Evolutionary conservation across 2,797 vertebrate genomes (phyloP).

Genomic region (Pseudomugil gertrudae): DNA sequence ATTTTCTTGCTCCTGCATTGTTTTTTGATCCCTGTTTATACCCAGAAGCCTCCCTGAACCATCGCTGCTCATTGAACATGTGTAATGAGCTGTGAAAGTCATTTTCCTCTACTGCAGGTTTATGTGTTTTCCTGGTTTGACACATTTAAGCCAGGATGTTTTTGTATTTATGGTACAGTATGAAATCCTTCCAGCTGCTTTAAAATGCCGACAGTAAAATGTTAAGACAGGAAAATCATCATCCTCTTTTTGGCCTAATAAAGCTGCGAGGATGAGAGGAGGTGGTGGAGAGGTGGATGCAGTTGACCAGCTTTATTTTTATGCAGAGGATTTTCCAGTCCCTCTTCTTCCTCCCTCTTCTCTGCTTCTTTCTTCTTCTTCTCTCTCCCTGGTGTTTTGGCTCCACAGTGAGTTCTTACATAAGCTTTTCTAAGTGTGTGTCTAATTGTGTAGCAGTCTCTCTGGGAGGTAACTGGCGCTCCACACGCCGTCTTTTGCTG

Average conservation of each 20-base stretch:
- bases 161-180: not conserved
- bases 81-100: not conserved
- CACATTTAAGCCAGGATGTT: not conserved
- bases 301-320: slow-evolving; percentile 56
- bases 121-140: not conserved
- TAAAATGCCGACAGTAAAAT: not conserved
- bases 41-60: no score
- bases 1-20: not conserved
- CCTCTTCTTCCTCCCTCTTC: slow-evolving; percentile 33
- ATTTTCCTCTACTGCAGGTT: not conserved
- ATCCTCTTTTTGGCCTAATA: not conserved
- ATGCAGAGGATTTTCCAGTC: slow-evolving; percentile 45
- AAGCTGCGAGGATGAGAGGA: slow-evolving; percentile 22
- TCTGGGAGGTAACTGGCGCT: slow-evolving; percentile 41
- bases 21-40: not conserved
- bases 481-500: slow-evolving; percentile 17
- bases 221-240: not conserved
- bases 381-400: slow-evolving; percentile 48
- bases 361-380: slow-evolving; percentile 19
- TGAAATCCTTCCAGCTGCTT: not conserved
- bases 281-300: slow-evolving; percentile 46
- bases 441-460: slow-evolving; percentile 65
- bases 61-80: not conserved
- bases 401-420: slow-evolving; percentile 71
- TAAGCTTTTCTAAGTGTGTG: slow-evolving; percentile 72